Evolutionary conservation across 2,113 vertebrate genomes (phyloP).

Genomic region (Suricata suricatta): DNA sequence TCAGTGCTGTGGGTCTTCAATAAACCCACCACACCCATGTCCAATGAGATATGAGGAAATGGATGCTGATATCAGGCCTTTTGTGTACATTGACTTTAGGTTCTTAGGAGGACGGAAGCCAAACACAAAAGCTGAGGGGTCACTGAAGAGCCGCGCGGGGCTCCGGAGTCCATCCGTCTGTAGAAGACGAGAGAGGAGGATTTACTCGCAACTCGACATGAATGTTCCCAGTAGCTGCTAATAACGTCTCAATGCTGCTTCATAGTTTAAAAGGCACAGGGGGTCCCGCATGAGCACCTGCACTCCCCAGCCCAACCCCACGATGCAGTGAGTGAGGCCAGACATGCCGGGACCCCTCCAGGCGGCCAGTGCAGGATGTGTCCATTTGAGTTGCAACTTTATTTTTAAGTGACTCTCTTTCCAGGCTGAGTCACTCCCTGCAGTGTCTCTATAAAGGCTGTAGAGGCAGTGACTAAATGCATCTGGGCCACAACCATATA

Average conservation of each 20-base stretch:
- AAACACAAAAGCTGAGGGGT: neutral
- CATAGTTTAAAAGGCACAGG: neutral
- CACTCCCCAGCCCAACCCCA: neutral
- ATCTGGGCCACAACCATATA: conserved; percentile 56
- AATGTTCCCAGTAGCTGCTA: rapidly evolving
- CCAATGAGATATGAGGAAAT: neutral
- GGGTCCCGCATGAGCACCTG: neutral
- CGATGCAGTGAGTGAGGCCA: rapidly evolving
- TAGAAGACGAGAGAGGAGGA: neutral
- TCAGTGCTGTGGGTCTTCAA: neutral
- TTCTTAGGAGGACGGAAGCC: neutral
- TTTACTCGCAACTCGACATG: too few relatives aligned
- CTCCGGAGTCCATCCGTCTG: neutral
- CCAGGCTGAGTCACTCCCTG: conserved; percentile 73
- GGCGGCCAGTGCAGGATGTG: neutral
- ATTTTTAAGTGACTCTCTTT: conserved; percentile 73
- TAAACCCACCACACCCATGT: neutral
- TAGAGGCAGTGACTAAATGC: conserved; percentile 59
- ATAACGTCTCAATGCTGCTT: rapidly evolving
- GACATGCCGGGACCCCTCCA: neutral
- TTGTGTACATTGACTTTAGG: neutral
- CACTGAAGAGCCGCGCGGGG: neutral
- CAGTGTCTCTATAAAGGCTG: conserved; percentile 69
- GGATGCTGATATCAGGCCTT: rapidly evolving
- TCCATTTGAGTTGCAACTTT: conserved; percentile 34